phyloP scores from a whole-genome alignment of 2,113 vertebrate genomes.

The Macrotus californicus region DNA sequence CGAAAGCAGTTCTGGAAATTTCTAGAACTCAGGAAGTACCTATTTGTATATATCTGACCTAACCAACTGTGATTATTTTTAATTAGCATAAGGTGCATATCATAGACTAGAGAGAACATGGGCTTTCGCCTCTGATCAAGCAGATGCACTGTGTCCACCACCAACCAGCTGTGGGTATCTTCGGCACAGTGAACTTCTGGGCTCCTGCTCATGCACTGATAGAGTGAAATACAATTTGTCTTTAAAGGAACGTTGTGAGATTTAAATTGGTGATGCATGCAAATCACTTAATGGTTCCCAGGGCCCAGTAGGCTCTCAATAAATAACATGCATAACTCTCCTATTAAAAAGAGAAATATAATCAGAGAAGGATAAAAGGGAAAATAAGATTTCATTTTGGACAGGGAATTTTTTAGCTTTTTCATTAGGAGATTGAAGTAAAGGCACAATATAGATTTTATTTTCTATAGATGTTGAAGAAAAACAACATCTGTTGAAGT shows the following conservation, averaged over 20 bases:
- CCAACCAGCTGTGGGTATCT: background rate
- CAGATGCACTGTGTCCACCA: rapidly evolving
- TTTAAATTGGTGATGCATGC: background rate
- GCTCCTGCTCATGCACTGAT: background rate
- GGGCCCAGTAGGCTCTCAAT: background rate
- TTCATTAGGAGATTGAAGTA: background rate
- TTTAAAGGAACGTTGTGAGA: background rate
- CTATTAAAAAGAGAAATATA: background rate
- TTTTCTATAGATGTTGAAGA: background rate
- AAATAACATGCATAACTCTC: background rate
- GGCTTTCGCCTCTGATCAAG: background rate
- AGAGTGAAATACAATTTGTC: background rate
- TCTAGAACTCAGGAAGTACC: background rate
- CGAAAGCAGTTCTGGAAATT: background rate
- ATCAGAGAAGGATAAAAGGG: background rate
- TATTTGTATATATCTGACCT: background rate
- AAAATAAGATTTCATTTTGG: background rate
- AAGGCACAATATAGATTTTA: background rate
- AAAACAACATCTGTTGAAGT: background rate
- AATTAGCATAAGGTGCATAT: background rate
- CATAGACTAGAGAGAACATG: background rate
- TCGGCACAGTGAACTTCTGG: background rate
- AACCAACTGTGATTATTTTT: background rate
- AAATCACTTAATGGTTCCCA: background rate
- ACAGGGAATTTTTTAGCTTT: background rate